These are phyloP conservation scores for Brachylomia viminalis DNA, from an alignment of 2,888 invertebrate species.

Conservation along the genomic window DNA sequence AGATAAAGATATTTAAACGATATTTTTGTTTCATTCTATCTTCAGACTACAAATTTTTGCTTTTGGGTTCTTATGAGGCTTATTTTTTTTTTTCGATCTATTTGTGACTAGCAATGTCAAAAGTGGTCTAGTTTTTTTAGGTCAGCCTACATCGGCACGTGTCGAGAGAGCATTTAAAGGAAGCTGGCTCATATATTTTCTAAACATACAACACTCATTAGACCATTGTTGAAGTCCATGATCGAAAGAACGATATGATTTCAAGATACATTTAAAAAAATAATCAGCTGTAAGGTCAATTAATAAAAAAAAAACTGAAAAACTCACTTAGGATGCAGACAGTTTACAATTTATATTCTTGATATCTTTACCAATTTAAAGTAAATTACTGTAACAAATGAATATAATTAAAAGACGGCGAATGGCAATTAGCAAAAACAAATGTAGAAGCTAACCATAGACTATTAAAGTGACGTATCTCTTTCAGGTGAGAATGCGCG, in stretches of 20 bases:
- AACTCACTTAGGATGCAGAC: not conserved
- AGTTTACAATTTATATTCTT: not conserved
- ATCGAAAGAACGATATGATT: too few relatives aligned
- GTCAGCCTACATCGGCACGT: not conserved
- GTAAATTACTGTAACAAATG: conserved; percentile 20
- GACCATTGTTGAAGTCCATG: too few relatives aligned
- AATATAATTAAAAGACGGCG: conserved; percentile 37
- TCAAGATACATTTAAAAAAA: too few relatives aligned
- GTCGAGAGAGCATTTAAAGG: not conserved
- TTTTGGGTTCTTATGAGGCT: not conserved
- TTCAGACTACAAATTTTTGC: not conserved
- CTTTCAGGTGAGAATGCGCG: conserved; percentile 33
- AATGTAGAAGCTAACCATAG: conserved; percentile 32
- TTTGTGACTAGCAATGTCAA: not conserved
- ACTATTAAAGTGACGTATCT: conserved; percentile 43
- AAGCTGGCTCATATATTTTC: not conserved
- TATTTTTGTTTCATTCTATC: conserved; percentile 30
- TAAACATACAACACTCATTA: not conserved
- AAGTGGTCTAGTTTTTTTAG: not conserved
- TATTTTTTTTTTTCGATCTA: not conserved
- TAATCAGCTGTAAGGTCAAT: too few relatives aligned
- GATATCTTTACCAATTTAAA: conserved; percentile 2
- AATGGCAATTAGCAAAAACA: conserved; percentile 41
- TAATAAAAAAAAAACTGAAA: not conserved
- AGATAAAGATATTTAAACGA: conserved; percentile 49